Base-by-base conservation (phyloP, 2,113 vertebrate genomes). In the Parotia lawesii region DNA sequence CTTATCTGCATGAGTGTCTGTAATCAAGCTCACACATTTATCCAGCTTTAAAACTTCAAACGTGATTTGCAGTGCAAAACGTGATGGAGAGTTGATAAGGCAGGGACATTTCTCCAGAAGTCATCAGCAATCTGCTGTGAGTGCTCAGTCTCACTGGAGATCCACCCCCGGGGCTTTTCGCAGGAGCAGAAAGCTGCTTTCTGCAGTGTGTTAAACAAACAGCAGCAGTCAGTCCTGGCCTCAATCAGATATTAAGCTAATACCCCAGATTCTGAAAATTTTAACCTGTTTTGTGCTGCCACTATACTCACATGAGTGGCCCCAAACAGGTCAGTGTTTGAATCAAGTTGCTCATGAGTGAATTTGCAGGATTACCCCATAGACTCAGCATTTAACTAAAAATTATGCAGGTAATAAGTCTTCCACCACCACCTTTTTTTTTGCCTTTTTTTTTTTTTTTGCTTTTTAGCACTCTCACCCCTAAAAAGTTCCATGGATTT, bases 91-190 rank as follows among this genome's bases (percentile, higher is more conserved):
- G 44, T 16, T 77, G 76, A 75, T 72, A 48, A 90, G 86, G 65
- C 80, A 93, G 83, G 73, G 28, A 35, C 7, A 0, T 27, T 40
- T 56, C 80, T 89, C 38, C 21, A 61, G 57, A 78, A 92, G 87
- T 90, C 94, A 87, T 51, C 73, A 89, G 35, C 61, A 80, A 70
- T 89, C 89, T 90, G 85, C 58, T 92, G 40, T 73, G 75, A 40
- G 25, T 60, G 25, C 66, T 93, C 48, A 65, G 53, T 31, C 80
- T 80, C 60, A 21, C 50, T 78, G 57, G 28, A 81, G 61, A 87
- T 64, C n/a, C 50, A 31, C 61, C 75, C 76, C 65, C 50, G 54
- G 86, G 84, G 84, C 66, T 64, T 40, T 81, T 25, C 9, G 10
- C 20, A 51, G 69, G 38, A 80, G 35, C 47, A 71, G 56, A 66